Evolutionary conservation across 2,888 invertebrate genomes (phyloP), one percentile per base, ranked within the genome.

Genomic region (Eupithecia centaureata): DNA sequence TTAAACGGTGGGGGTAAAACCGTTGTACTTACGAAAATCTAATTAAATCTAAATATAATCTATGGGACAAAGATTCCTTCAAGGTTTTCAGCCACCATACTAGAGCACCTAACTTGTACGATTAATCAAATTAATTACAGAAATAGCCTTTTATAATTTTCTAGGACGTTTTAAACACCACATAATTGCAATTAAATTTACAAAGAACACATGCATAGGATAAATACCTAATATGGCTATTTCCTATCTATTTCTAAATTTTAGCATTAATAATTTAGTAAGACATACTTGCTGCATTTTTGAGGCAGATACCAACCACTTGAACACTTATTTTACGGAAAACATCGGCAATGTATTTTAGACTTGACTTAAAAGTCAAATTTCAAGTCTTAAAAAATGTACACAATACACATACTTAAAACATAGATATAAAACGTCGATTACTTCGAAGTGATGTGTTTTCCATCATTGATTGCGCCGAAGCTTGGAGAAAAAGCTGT

Each of bases 401-500:
- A 63, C 63, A 64, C 51, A 66, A 51, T 67, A 63, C 63, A 64
- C 51, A 66, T 64, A 51, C 56, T 54, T 57, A 63, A n/a, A 60
- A 56, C 51, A 65, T 25, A 63, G 27, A 59, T 60, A 71, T 65
- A 60, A 60, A 73, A 70, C 47, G 76, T 73, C 62, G 72, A 42
- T 75, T 74, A 75, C 60, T 69, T 71, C 63, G 77, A 77, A 74
- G 78, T 76, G 76, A 69, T 77, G 75, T 67, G 70, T 57, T 59
- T 65, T 33, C 59, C 65, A 61, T 52, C 88, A 91, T 57, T 79
- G 89, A 76, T 86, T 91, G 78, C 92, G 91, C 73, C 92, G 90
- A 75, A 92, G 82, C 82, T 91, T 92, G 76, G 91, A 86, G 88
- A 92, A 92, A 82, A 92, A 91, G 76, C 92, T 92, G 92, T 73